Conservation (phyloP, 2,797 vertebrate species). For the Zonotrichia albicollis region DNA sequence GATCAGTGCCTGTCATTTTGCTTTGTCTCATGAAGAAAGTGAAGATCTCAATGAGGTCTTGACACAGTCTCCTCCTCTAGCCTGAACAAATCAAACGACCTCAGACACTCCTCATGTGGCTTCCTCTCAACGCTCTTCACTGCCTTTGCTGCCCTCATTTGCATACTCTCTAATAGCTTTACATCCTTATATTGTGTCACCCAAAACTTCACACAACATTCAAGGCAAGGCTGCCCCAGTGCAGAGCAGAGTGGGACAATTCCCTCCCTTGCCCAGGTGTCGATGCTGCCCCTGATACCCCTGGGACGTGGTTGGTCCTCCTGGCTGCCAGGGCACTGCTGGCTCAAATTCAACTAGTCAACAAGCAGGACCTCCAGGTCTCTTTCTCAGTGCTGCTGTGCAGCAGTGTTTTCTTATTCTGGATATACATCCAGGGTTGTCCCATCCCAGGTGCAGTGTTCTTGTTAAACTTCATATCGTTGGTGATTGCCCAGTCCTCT, state of each 20-base stretch:
- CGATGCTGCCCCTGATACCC: rapidly evolving
- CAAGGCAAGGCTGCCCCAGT: not conserved
- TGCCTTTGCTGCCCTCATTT: not conserved
- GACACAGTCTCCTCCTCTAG: not conserved
- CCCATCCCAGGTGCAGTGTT: not conserved
- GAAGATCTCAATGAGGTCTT: not conserved
- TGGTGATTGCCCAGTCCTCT: not conserved
- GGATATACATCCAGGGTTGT: not conserved
- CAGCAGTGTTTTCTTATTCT: not conserved
- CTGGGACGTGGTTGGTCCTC: not conserved
- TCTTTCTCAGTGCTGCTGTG: not conserved
- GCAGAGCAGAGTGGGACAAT: not conserved
- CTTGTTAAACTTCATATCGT: rapidly evolving
- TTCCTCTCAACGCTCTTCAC: not conserved
- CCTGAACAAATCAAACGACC: not conserved
- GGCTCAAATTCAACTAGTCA: not conserved
- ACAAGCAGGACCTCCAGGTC: rapidly evolving
- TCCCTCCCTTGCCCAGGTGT: rapidly evolving
- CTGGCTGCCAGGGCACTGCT: not conserved
- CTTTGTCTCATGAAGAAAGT: rapidly evolving
- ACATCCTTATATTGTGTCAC: not conserved
- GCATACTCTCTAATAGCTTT: not conserved
- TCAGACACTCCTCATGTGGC: not conserved
- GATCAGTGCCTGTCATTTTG: rapidly evolving
- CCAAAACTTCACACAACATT: not conserved